Evolutionary conservation across 2,113 vertebrate genomes (phyloP), one percentile per base, ranked within the genome.

Genomic region (Podarcis muralis): DNA sequence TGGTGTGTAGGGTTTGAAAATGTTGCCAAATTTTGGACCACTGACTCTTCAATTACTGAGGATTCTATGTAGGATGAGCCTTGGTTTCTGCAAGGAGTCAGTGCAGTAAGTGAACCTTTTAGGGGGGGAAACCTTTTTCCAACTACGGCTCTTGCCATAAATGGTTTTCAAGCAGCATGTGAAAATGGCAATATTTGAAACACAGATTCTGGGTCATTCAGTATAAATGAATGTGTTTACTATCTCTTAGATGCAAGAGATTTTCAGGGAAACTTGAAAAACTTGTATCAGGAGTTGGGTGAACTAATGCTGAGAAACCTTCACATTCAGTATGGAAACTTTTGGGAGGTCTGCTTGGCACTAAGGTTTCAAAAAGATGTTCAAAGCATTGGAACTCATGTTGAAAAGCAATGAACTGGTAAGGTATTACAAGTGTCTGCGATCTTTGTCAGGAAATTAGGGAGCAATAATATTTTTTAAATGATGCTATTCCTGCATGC

Each of bases 401-500:
- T 18, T 59, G 11, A 32, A 57, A 32, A 30, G 5, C 30, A 81
- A 20, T 81, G 6, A 90, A 0, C 53, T 6, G 6, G 0, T 0
- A 25, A 48, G 37, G 40, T 15, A 65, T 62, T 35, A 65, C 25
- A 74, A 53, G 30, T 20, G 25, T 72, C 15, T 43, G 35, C 25
- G 9, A 40, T 15, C 35, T 5, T 7, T 9, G 74, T 66, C 74
- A 32, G 27, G 9, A 88, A 81, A 57, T 43, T 71, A 53, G 69
- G 92, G 4, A 53, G 25, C 59, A 88, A n/a, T 72, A 87, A 80
- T 16, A 48, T 81, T 81, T 22, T 57, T 74, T 22, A 62, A 75
- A 88, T 68, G 32, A 59, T 0, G 0, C 78, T 53, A 12, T 90
- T 66, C 22, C 57, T 83, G 78, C 2, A 77, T 3, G 0, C 82